Evolutionary conservation across 2,888 invertebrate genomes (phyloP), one percentile per base, ranked within the genome.

Genomic region (Lypha dubia): DNA sequence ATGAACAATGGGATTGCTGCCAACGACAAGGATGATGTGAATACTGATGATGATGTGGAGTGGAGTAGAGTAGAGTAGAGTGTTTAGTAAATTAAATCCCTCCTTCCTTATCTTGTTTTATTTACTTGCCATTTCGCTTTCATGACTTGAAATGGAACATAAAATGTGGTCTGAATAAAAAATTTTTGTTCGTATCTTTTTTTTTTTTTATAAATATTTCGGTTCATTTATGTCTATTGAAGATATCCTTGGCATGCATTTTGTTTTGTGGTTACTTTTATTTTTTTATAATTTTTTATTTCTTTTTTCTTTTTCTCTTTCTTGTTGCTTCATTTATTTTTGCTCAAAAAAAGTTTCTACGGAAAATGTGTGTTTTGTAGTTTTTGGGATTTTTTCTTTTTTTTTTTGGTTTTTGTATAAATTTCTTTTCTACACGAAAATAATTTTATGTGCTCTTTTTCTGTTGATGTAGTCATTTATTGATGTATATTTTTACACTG

Each of bases 221-320:
- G 60, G 56, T 82, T 32, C 67, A 63, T 68, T 62, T 67, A 38
- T 79, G 71, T 67, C 76, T 81, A 77, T 84, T 81, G 62, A 62
- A 80, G 68, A 74, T 84, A 84, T 84, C 81, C 84, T 84, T 84
- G 84, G 84, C 81, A 84, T 81, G 84, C 77, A 81, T 84, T 84
- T 84, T 70, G 68, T 41, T 79, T 65, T 73, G 58, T 65, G 81
- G 77, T 81, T 81, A 63, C 81, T 81, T 81, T 82, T 63, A 70
- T 51, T 81, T 51, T n/a, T 74, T 75, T 75, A 60, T 75, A 49
- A 28, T 81, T 24, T 32, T 51, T 17, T 51, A 20, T 60, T 65
- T 60, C 11, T 38, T 38, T 3, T 13, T 38, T 38, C 11, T 20
- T 38, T 58, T 17, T 77, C 4, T 58, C 44, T 9, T 24, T 63